Base-by-base conservation (phyloP, 2,888 invertebrate species). In the Hirtodrosophila cameraria region DNA sequence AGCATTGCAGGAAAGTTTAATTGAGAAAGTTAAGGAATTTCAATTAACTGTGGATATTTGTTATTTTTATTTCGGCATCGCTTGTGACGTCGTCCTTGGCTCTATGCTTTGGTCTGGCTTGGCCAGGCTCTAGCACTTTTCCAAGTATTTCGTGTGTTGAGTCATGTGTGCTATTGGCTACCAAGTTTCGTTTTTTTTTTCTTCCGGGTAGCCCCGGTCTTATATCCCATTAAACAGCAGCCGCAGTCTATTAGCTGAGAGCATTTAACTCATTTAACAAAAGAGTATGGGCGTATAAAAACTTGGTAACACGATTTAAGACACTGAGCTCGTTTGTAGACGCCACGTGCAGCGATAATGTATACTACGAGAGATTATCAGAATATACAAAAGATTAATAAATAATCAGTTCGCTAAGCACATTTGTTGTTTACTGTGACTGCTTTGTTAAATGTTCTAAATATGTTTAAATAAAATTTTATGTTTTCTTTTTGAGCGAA, bases 1-100 rank as follows among this genome's bases (percentile, higher is more conserved):
- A 85, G 86, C 76, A 82, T 77, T 82, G 81, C 81, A 87, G 72
- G 77, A 90, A 89, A 89, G 89, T 89, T 89, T 89, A 89, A 89
- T 89, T 90, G 89, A 86, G 90, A 89, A 89, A 89, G 89, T 90
- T 89, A 82, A 86, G 87, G 89, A 90, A 90, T 89, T 89, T 89
- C 89, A 89, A 89, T 90, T 89, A 89, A 89, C 88, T 88, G 78
- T 75, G 88, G 87, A 89, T 90, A 88, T 84, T 87, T 77, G 89
- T 84, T 85, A 86, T 82, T 82, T 81, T 86, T 87, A 81, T 84
- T 86, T 66, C 62, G 69, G 52, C 77, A 74, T 43, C 52, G 65
- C 53, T 52, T 20, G 54, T 46, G 59, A 57, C 46, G 45, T 48
- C 48, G 49, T 27, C 48, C 8, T 45, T 31, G 27, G 38, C 41